phyloP scores from a whole-genome alignment of 1,140 invertebrate genomes.

The Drosophila burlai region DNA sequence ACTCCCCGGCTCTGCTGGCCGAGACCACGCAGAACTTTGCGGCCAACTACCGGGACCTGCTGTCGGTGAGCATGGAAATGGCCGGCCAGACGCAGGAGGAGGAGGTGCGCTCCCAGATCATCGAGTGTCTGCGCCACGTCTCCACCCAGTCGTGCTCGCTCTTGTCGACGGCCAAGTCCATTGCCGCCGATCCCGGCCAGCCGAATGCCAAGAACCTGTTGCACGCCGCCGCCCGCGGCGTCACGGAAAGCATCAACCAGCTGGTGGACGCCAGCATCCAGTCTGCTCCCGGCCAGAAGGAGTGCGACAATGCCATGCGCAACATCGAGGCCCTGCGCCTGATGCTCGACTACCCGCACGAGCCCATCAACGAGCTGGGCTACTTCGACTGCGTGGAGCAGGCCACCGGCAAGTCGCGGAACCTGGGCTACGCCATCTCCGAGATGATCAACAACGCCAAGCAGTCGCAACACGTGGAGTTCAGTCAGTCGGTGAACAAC shows the following conservation, averaged over 20 bases:
- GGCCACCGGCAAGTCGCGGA: constrained; percentile 97
- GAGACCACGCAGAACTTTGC: constrained; percentile 91
- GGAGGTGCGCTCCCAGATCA: constrained; percentile 91
- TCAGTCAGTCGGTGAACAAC: constrained; percentile 93
- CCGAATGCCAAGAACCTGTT: constrained; percentile 96
- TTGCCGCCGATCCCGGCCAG: constrained; percentile 94
- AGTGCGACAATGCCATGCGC: constrained; percentile 98
- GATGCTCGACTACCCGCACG: constrained; percentile 93
- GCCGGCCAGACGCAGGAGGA: constrained; percentile 91
- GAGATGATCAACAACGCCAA: constrained; percentile 97
- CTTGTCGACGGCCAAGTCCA: constrained; percentile 93
- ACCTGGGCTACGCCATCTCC: constrained; percentile 94
- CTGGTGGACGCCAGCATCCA: constrained; percentile 94
- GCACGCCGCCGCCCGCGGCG: constrained; percentile 93
- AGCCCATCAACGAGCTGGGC: constrained; percentile 94
- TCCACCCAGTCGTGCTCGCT: constrained; percentile 95
- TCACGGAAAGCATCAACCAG: constrained; percentile 97
- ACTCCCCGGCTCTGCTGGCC: constrained; percentile 89
- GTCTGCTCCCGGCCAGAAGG: constrained; percentile 96
- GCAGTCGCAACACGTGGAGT: constrained; percentile 93
- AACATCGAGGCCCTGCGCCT: constrained; percentile 94
- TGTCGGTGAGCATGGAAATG: constrained; percentile 93
- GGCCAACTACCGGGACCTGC: constrained; percentile 91
- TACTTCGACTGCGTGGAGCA: constrained; percentile 98
- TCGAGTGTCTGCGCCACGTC: constrained; percentile 94